Conservation (phyloP, 2,797 vertebrate species). For the Alosa sapidissima region DNA sequence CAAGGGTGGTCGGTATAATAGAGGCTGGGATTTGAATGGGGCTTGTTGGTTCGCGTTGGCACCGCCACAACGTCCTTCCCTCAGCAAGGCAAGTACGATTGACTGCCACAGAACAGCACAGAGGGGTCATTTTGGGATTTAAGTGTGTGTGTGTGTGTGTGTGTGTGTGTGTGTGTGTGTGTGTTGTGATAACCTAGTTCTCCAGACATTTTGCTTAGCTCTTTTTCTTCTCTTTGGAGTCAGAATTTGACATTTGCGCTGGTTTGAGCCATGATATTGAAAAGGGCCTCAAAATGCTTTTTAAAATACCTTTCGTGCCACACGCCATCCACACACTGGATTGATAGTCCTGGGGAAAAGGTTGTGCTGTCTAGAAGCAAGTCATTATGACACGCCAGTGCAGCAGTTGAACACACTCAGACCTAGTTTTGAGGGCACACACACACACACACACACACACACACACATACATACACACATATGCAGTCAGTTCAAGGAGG, state of each 20-base stretch:
- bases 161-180: background rate
- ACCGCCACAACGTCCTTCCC: background rate
- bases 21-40: background rate
- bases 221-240: background rate
- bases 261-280: background rate
- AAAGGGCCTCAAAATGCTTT: background rate
- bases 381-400: background rate
- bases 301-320: background rate
- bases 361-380: background rate
- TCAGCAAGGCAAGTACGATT: background rate
- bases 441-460: background rate
- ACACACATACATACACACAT: background rate
- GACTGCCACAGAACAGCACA: background rate
- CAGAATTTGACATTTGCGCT: background rate
- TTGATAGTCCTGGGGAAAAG: background rate
- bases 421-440: background rate
- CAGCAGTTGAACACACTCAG: background rate
- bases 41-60: background rate
- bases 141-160: background rate
- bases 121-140: conserved; percentile 1
- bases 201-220: background rate
- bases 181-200: background rate
- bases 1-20: background rate
- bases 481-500: background rate
- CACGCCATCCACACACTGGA: background rate